Evolutionary conservation across 2,888 invertebrate species (phyloP), one percentile per base, ranked within the genome.

Genomic region (Netelia fuscicornis): DNA sequence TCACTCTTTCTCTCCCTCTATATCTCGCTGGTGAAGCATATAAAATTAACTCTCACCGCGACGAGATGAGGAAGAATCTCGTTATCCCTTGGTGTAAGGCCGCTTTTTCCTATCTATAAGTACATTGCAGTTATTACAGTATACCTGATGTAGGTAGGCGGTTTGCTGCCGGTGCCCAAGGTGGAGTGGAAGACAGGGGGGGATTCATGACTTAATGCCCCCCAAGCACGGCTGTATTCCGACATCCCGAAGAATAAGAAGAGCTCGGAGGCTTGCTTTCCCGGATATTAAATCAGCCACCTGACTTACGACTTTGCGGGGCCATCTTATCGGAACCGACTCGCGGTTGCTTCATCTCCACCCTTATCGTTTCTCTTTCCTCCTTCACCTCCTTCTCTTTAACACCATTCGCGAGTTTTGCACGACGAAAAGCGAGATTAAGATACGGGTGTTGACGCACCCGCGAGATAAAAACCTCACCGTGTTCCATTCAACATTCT

Each of bases 221-320:
- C 62, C 48, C 30, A 20, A 72, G 83, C 56, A 20, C 25, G 60
- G 67, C 17, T 48, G 30, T 64, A 56, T 64, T 68, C 48, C 65
- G 44, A 62, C 60, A 30, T 81, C 60, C 67, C 54, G 68, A 60
- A 79, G 68, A 81, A 82, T 81, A 75, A 78, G 72, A 85, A 79
- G 79, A 81, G 83, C 52, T 68, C 56, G 37, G 17, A 65, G 30
- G 48, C 68, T 60, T 72, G 60, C 70, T 78, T 84, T 78, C 54
- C 81, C 82, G 85, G 85, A 82, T 82, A 85, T 85, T 81, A 82
- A 85, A 85, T 81, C 82, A 81, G 85, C 78, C 81, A 81, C 84
- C 78, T 85, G 81, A 85, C 82, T 85, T 82, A 85, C 82, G 81
- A 78, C 74, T 72, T 75, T 75, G 81, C 80, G 81, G 84, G 71